A percentile compares a stretch with the other conserved stretches of the same genome.
Conservation (phyloP, 2,113 vertebrate species). For the human (Homo sapiens) region GRCh38 chr5:6550001-6550500, state of each 20-base stretch:
- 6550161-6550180: accelerated
- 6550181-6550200: neutral
- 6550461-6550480: too few species aligned
- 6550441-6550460: too few species aligned
- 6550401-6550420: too few species aligned
- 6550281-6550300: too few species aligned
- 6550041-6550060: neutral
- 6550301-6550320: too few species aligned
- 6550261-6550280: too few species aligned
- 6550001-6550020: neutral
- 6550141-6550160: neutral
- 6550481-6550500: neutral
- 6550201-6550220: accelerated
- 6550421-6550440: too few species aligned
- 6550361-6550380: too few species aligned
- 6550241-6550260: too few species aligned
- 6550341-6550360: too few species aligned
- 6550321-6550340: too few species aligned
- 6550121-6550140: neutral
- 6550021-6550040: neutral
- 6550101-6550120: accelerated
- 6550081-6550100: accelerated
- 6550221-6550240: neutral
- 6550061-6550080: neutral
- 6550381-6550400: too few species aligned